phyloP scores from a whole-genome alignment of 2,888 invertebrate genomes.

The Labia minor region DNA sequence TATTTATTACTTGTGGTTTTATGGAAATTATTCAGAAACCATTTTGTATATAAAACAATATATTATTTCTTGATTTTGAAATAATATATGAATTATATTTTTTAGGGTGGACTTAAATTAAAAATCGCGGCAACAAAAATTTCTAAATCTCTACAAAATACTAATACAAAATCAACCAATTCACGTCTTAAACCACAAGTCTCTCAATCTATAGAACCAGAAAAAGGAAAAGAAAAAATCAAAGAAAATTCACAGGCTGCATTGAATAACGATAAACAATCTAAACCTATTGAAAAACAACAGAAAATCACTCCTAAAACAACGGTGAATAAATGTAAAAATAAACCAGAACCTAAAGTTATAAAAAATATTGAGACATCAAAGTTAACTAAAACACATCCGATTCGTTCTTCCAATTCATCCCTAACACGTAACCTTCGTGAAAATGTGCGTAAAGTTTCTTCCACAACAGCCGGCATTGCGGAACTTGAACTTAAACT shows the following conservation, averaged over 20 bases:
- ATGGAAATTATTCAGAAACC: too few relatives aligned
- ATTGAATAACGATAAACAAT: background rate
- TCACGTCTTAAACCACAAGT: background rate
- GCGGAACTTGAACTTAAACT: background rate
- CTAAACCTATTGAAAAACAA: background rate
- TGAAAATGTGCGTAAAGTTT: background rate
- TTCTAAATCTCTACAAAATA: conserved; percentile 28
- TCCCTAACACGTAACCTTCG: background rate
- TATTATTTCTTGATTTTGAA: background rate
- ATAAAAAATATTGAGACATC: background rate
- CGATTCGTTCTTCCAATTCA: background rate
- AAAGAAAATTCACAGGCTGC: background rate
- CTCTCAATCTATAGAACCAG: background rate
- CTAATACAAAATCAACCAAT: background rate
- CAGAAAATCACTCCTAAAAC: background rate
- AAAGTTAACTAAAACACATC: background rate
- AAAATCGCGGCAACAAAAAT: conserved; percentile 41
- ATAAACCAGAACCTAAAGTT: background rate
- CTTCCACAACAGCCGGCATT: background rate
- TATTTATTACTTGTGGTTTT: too few relatives aligned
- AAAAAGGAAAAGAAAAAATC: background rate
- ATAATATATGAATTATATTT: conserved; percentile 15
- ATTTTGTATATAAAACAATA: too few relatives aligned
- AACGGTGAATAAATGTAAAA: background rate
- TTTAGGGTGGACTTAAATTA: conserved; percentile 40